Base-by-base conservation (phyloP, 2,113 vertebrate species). In the Callionymus lyra region DNA sequence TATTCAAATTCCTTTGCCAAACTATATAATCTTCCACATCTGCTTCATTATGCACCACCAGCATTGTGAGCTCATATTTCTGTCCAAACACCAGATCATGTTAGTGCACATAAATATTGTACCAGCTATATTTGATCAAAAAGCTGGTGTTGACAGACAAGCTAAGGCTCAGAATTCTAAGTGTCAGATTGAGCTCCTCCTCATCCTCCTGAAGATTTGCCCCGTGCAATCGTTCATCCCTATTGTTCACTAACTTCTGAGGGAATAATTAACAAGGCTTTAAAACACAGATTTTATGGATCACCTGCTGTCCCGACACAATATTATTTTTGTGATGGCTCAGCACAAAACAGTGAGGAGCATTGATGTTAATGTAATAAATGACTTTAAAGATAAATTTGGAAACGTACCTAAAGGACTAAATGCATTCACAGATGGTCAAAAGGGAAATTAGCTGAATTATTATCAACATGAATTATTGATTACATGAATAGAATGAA, bases 261-360 rank as follows among this genome's bases (percentile, higher is more conserved):
- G 82, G 64, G 73, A 85, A 84, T 86, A 84, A 87, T 87, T 87
- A 86, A 85, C 81, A 83, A 82, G 82, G 82, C 81, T 83, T 85
- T 85, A 87, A 86, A 87, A 77, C 72, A 74, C 74, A 68, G 72
- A 69, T 79, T 87, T 86, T 87, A 85, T 85, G 81, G 84, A 84
- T 86, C 84, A 86, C 84, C 85, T 85, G 84, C 85, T 87, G 83
- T 87, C 81, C 79, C 76, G n/a, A n/a, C 65, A 70, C 72, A 70
- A 82, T 85, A 85, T 86, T 63, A 82, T 83, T 85, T 86, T 87
- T 85, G 81, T 84, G 82, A 82, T 83, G 81, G 84, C 77, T 21
- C 84, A 83, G 83, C 83, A 85, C 76, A 84, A 83, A 77, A 66
- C 65, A 35, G 56, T 38, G 44, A 77, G 79, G 70, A 58, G 70